A percentile compares a stretch with the other conserved stretches of the same genome.
phyloP scores from a whole-genome alignment of 2,888 invertebrate species.

The Leptinotarsa peninsularis region DNA sequence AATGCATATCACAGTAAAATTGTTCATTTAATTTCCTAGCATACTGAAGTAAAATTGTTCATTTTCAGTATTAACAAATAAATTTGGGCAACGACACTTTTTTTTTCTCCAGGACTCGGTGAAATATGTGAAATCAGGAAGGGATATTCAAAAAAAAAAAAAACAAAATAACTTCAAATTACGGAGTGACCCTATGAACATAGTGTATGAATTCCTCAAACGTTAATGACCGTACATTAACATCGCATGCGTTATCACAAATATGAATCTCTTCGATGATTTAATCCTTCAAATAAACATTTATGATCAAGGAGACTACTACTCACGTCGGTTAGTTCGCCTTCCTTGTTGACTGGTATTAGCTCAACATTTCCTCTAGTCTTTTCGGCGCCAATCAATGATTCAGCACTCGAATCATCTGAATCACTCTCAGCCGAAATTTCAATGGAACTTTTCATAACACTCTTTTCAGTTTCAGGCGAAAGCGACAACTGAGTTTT shows the following conservation, averaged over 20 bases:
- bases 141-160: too few relatives aligned
- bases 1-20: too few relatives aligned
- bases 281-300: constrained; percentile 5
- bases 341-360: not conserved
- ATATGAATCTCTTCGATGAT: not conserved
- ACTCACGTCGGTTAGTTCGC: not conserved
- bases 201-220: not conserved
- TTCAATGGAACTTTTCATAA: not conserved
- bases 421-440: not conserved
- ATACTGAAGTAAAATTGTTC: too few relatives aligned
- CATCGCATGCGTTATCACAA: not conserved
- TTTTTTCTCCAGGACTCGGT: too few relatives aligned
- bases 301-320: constrained; percentile 1
- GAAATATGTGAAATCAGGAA: too few relatives aligned
- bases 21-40: too few relatives aligned
- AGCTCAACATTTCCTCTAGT: not conserved
- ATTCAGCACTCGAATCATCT: not conserved
- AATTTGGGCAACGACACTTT: too few relatives aligned
- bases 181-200: not conserved
- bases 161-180: too few relatives aligned
- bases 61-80: too few relatives aligned
- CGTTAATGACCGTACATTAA: not conserved
- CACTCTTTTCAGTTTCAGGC: not conserved
- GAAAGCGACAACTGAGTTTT: not conserved
- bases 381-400: not conserved